Evolutionary conservation across 2,113 vertebrate genomes (phyloP), one percentile per base, ranked within the genome.

Genomic region (Macrotus californicus): DNA sequence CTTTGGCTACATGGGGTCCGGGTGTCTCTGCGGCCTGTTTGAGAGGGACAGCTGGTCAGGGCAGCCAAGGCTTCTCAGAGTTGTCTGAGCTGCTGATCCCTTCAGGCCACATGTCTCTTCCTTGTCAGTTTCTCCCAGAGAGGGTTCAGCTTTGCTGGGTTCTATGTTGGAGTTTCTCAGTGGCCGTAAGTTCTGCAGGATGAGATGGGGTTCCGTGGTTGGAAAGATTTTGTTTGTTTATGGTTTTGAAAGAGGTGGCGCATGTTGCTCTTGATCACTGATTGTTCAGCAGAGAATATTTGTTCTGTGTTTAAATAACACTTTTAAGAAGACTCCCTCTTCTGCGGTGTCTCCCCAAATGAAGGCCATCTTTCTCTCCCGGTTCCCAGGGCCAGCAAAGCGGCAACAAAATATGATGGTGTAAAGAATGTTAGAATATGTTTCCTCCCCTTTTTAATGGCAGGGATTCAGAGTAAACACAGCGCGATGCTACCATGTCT

Each of bases 1-100:
- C 46, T 39, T 69, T 29, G 11, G 43, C 36, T 13, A 10, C 2
- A 6, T 0, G 9, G 39, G 56, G 19, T 11, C 54, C 7, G 0
- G 13, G 3, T 19, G 29, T 6, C 29, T 54, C 24, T 19, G 7
- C 43, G 54, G 39, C 73, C 39, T 61, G 18, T 29, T 39, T 26
- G 72, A n/a, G 64, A 34, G 43, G 29, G 64, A 34, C 5, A 41
- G 52, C 13, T 1, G 21, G 50, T 11, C 26, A 18, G 24, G 69
- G 59, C 7, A 9, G 16, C 7, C n/a, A 12, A 6, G 36, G 36
- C 18, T 54, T 29, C 89, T n/a, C 8, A 9, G 39, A 16, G 14
- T 18, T 13, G 24, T 56, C 48, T 14, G 31, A 69, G 59, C 7
- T 6, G 22, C 11, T 21, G 34, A 2, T 56, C 34, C 72, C 52